These are phyloP conservation scores for Sturmia bella DNA, from an alignment of 2,888 invertebrate species.

Conservation along the genomic window DNA sequence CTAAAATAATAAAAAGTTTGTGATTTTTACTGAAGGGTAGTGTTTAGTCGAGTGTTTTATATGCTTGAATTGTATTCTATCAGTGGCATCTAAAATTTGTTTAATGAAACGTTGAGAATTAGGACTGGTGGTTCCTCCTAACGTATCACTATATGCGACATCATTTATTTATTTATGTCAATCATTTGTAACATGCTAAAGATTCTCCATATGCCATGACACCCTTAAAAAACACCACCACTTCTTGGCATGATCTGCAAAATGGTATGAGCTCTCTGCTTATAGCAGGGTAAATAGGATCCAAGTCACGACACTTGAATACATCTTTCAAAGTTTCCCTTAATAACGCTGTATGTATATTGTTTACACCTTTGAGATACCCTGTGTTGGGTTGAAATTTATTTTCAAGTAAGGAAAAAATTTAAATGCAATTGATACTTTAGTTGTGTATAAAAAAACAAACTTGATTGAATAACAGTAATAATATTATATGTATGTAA, in stretches of 20 bases:
- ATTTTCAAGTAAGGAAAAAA: too few relatives aligned
- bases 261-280: slow-evolving; percentile 84
- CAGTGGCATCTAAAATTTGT: slow-evolving; percentile 87
- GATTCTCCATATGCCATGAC: slow-evolving; percentile 98
- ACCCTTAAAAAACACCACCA: slow-evolving; percentile 98
- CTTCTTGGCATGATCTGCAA: slow-evolving; percentile 90
- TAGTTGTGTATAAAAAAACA: too few relatives aligned
- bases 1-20: too few relatives aligned
- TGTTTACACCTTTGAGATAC: too few relatives aligned
- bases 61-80: slow-evolving; percentile 86
- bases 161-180: too few relatives aligned
- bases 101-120: slow-evolving; percentile 91
- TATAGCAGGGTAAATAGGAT: slow-evolving; percentile 91
- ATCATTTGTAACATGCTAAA: slow-evolving; percentile 90
- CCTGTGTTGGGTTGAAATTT: too few relatives aligned
- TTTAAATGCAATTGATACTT: too few relatives aligned
- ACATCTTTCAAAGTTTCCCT: slow-evolving; percentile 94
- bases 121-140: slow-evolving; percentile 96
- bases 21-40: too few relatives aligned
- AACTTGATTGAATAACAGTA: too few relatives aligned
- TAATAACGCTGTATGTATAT: slow-evolving; percentile 94
- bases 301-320: slow-evolving; percentile 93
- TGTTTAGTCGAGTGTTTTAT: too few relatives aligned
- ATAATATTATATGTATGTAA: too few relatives aligned
- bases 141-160: slow-evolving; percentile 87